These are phyloP conservation scores for Charanyca ferruginea DNA, from an alignment of 2,888 invertebrate genomes.

Conservation along the genomic window DNA sequence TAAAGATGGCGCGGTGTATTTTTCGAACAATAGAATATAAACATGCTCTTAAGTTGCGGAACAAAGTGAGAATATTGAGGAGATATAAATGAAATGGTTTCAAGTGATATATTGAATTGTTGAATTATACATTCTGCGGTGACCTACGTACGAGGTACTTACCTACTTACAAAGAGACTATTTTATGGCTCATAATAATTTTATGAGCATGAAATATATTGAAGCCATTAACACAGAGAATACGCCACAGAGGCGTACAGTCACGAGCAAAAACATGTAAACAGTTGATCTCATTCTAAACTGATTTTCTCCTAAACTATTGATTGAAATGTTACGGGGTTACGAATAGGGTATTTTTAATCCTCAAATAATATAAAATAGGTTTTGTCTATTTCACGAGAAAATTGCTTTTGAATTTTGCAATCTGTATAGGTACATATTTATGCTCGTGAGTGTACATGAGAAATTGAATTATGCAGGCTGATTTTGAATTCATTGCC, in stretches of 20 bases:
- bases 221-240: slow-evolving; percentile 6
- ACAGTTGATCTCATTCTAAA: too few species aligned
- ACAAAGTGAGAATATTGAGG: slow-evolving; percentile 10
- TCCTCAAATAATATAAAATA: too few species aligned
- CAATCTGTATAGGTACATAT: too few species aligned
- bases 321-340: too few species aligned
- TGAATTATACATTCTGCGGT: slow-evolving; percentile 11
- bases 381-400: too few species aligned
- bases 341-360: too few species aligned
- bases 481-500: neutral
- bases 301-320: too few species aligned
- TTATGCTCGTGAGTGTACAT: too few species aligned
- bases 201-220: slow-evolving; percentile 17
- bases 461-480: neutral
- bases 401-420: too few species aligned
- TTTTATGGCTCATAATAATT: slow-evolving; percentile 29
- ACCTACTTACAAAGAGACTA: slow-evolving; percentile 7
- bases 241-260: neutral
- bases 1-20: slow-evolving; percentile 12
- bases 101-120: neutral
- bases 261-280: too few species aligned
- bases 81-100: slow-evolving; percentile 17
- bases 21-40: neutral
- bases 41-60: slow-evolving; percentile 1
- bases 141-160: neutral